phyloP scores from a whole-genome alignment of 2,113 vertebrate genomes.

The Tachycineta bicolor region DNA sequence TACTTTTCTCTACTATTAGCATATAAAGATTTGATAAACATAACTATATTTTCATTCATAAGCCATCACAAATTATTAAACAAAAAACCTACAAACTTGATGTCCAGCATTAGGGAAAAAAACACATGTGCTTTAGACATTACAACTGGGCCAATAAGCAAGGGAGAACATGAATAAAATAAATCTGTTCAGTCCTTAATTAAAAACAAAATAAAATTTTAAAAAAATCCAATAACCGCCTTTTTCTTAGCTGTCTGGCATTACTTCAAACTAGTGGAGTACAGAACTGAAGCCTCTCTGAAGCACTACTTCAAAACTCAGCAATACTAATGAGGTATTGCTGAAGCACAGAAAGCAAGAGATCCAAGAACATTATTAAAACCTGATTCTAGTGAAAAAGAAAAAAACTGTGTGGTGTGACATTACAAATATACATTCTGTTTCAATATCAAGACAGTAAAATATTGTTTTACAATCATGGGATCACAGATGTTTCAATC shows the following conservation, averaged over 20 bases:
- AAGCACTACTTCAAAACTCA: neutral
- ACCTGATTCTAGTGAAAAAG: neutral
- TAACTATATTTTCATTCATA: neutral
- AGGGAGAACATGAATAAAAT: neutral
- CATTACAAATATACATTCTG: neutral
- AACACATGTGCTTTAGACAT: neutral
- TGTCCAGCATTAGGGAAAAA: neutral
- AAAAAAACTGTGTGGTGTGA: neutral
- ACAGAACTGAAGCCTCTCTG: neutral
- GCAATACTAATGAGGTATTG: neutral
- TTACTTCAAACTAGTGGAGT: neutral
- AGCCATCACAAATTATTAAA: neutral
- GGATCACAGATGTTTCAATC: neutral
- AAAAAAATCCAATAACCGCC: neutral
- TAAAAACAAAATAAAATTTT: neutral
- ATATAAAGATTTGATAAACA: neutral
- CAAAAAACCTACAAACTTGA: neutral
- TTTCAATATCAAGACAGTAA: neutral
- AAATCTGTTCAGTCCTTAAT: neutral
- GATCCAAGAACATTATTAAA: neutral
- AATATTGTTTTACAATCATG: neutral
- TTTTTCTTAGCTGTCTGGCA: neutral
- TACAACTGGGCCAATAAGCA: neutral
- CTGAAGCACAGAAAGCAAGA: neutral
- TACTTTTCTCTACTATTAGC: neutral